phyloP scores from a whole-genome alignment of 2,888 invertebrate species.

The Morinoia aosen region DNA sequence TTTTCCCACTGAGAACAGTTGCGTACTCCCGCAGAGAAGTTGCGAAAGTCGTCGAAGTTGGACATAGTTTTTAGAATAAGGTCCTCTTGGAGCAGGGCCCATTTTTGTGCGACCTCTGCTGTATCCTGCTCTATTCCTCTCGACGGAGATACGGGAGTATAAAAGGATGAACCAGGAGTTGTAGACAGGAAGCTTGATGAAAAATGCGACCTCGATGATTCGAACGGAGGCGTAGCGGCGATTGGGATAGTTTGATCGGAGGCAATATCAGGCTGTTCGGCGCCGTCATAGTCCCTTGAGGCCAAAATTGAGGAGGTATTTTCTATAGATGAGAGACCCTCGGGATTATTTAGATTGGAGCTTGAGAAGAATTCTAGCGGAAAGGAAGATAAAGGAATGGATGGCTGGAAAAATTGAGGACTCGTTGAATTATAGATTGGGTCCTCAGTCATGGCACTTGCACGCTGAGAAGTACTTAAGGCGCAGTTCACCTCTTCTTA shows the following conservation, averaged over 20 bases:
- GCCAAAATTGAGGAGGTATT: background rate
- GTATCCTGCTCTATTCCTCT: background rate
- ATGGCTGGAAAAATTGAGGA: background rate
- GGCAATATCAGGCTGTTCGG: background rate
- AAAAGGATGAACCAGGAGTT: background rate
- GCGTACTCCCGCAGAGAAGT: background rate
- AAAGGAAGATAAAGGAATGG: background rate
- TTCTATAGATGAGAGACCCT: background rate
- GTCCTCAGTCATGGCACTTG: background rate
- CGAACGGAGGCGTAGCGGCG: background rate
- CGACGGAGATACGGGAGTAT: background rate
- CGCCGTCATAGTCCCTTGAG: background rate
- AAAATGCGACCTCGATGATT: background rate
- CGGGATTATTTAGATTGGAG: background rate
- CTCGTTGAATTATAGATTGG: background rate
- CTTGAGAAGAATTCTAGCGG: background rate
- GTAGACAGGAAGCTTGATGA: background rate
- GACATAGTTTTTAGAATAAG: background rate
- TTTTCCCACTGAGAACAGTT: constrained; percentile 13
- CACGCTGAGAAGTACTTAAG: background rate
- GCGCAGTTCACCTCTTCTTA: background rate
- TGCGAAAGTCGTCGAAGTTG: constrained; percentile 14
- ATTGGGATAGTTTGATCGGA: background rate
- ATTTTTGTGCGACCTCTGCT: constrained; percentile 5
- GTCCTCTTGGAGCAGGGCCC: constrained; percentile 1